Conservation (phyloP, 1,140 invertebrate genomes). For the Drosophila santomea region DNA sequence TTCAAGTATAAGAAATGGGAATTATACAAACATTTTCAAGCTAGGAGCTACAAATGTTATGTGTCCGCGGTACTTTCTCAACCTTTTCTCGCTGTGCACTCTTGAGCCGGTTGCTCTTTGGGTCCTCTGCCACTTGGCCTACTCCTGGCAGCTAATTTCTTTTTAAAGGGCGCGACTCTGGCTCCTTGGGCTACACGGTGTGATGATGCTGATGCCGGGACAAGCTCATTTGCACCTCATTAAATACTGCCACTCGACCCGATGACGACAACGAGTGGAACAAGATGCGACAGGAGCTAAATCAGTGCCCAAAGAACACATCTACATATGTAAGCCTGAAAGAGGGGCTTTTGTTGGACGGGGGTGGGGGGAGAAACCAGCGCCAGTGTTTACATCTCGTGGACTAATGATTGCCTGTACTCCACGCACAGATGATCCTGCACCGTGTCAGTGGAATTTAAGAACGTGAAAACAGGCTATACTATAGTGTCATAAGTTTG, state of each 20-base stretch:
- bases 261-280: conserved; percentile 58
- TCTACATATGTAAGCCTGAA: background rate
- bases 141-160: conserved; percentile 80
- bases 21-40: background rate
- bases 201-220: conserved; percentile 49
- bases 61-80: background rate
- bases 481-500: no score
- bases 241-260: conserved; percentile 83
- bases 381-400: conserved; percentile 26
- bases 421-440: background rate
- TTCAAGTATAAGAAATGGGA: background rate
- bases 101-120: conserved; percentile 23
- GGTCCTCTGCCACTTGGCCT: conserved; percentile 71
- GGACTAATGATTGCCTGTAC: conserved; percentile 22
- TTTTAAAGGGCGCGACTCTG: conserved; percentile 76
- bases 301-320: conserved; percentile 57
- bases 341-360: conserved; percentile 1
- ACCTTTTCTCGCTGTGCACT: conserved; percentile 1
- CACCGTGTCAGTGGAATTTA: background rate
- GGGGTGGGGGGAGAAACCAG: conserved; percentile 5
- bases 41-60: background rate
- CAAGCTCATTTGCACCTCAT: conserved; percentile 84
- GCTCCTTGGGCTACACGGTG: conserved; percentile 1
- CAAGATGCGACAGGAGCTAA: conserved; percentile 38
- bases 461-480: background rate